Conservation (phyloP, 2,797 vertebrate genomes). For the Cheirogaleus major region DNA sequence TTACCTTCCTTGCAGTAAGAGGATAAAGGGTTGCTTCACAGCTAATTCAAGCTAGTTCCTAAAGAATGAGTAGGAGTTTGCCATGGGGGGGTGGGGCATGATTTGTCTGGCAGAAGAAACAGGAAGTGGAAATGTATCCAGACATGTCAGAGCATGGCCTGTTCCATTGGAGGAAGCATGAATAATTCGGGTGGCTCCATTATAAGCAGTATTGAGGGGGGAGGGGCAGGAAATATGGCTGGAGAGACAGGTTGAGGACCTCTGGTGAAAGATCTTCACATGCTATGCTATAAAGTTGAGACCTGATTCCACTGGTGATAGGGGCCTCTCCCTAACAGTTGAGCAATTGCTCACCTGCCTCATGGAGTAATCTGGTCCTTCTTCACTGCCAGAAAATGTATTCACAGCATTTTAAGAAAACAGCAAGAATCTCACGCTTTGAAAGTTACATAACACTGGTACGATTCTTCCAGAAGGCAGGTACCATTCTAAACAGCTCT, state of each 20-base stretch:
- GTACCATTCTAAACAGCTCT: not conserved
- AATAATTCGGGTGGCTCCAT: constrained; percentile 53
- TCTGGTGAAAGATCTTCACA: constrained; percentile 14
- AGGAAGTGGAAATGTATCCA: constrained; percentile 45
- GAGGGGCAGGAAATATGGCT: constrained; percentile 47
- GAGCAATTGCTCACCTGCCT: constrained; percentile 44
- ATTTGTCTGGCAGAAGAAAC: constrained; percentile 5
- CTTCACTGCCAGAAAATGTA: not conserved
- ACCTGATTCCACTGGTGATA: not conserved
- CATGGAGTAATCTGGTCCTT: not conserved
- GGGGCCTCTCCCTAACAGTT: not conserved
- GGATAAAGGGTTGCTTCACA: not conserved
- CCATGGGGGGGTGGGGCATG: not conserved
- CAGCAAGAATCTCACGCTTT: not conserved
- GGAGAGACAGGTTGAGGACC: constrained; percentile 59
- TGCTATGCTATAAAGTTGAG: not conserved
- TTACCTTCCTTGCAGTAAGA: not conserved
- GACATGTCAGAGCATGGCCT: not conserved
- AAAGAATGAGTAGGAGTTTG: constrained; percentile 31
- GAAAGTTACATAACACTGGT: not conserved
- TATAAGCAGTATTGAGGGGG: not conserved
- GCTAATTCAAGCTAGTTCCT: not conserved
- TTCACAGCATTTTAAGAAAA: not conserved
- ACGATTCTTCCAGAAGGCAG: constrained; percentile 2
- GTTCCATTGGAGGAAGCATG: constrained; percentile 25